Conservation (phyloP, 2,888 invertebrate species). For the Spisula solida region DNA sequence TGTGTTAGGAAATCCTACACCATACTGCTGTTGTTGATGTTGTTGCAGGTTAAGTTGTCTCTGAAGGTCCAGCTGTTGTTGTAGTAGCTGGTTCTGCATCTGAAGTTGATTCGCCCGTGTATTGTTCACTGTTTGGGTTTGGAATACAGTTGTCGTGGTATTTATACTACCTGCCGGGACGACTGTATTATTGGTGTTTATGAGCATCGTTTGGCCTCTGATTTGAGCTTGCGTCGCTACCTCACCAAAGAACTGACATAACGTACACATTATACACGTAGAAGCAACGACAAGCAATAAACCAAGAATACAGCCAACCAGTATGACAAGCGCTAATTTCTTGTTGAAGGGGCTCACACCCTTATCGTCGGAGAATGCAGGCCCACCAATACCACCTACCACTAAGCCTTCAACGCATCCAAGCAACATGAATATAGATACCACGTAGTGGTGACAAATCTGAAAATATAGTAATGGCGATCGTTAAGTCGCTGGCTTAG, state of each 20-base stretch:
- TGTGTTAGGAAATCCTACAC: slow-evolving; percentile 23
- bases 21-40: slow-evolving; percentile 32
- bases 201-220: neutral
- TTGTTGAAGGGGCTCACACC: slow-evolving; percentile 1
- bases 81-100: slow-evolving; percentile 36
- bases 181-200: neutral
- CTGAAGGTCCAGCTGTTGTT: slow-evolving; percentile 39
- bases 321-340: slow-evolving; percentile 15
- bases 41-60: slow-evolving; percentile 6
- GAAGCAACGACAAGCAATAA: slow-evolving; percentile 12
- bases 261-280: slow-evolving; percentile 22
- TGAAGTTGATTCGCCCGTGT: slow-evolving; percentile 18
- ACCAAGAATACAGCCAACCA: slow-evolving; percentile 28
- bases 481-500: no score
- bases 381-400: slow-evolving; percentile 4
- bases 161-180: no score
- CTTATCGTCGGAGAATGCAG: neutral
- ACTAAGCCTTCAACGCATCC: slow-evolving; percentile 30
- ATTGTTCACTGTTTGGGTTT: neutral
- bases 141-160: no score
- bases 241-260: slow-evolving; percentile 29
- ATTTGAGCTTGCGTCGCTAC: neutral
- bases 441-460: slow-evolving; percentile 30
- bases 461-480: slow-evolving; percentile 14
- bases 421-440: slow-evolving; percentile 32